Base-by-base conservation (phyloP, 2,797 vertebrate species). In the Phoxinus dragarum region DNA sequence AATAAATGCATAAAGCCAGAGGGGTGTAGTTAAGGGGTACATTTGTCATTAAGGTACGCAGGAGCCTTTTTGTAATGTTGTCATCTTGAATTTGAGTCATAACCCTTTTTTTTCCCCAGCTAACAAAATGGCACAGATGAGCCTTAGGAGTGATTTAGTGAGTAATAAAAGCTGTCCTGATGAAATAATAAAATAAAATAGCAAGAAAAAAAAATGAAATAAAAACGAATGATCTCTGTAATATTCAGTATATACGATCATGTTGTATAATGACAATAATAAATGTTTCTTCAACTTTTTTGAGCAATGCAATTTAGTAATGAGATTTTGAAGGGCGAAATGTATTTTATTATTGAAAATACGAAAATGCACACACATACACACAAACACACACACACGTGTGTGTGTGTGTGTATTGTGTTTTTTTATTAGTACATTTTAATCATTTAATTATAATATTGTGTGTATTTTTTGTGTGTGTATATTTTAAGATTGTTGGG, bases 11-110 rank as follows among this genome's bases (percentile, higher is more conserved):
- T 17, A 23, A 52, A 80, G 77, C 40, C 40, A 66, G 10, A 68
- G 7, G 64, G 64, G 44, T 31, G 8, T 66, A 21, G 23, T 64
- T 31, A 44, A 44, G n/a, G 38, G 12, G 56, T 44, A 17, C 5
- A 4, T 47, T 64, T 66, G 40, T 66, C 40, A 47, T 34, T 66
- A 64, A 66, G 59, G 17, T 47, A 44, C 40, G 0, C 40, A 34
- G n/a, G 42, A 80, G 59, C 19, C 27, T 79, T 79, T 66, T 79
- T 66, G 59, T 66, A 44, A 66, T 12, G 17, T 27, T 79, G 40
- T 47, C 17, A 14, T 21, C 17, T 64, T 31, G n/a, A 64, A 64
- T 64, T 31, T 47, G 4, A 79, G 10, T 44, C 59, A 79, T 34
- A 34, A 52, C 8, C 1, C 1, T 7, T 34, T 79, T 79, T 27